These are phyloP conservation scores for Micrastur ruficollis DNA, from an alignment of 2,797 vertebrate genomes.

Conservation along the genomic window DNA sequence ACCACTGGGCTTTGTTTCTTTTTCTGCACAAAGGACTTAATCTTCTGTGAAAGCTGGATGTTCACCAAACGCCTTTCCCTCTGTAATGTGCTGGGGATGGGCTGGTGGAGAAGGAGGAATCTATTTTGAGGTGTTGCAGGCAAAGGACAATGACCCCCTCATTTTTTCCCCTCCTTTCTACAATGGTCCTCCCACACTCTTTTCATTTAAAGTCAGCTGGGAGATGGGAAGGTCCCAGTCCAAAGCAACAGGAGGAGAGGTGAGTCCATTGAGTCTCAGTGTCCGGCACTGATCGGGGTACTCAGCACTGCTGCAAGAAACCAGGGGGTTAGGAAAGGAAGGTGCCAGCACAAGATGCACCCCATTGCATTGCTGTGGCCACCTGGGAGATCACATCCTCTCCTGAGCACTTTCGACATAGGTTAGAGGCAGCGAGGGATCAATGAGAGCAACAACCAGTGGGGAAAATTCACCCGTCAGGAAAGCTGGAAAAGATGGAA, in stretches of 20 bases:
- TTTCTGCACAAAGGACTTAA: background rate
- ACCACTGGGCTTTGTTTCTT: background rate
- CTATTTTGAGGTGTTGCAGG: background rate
- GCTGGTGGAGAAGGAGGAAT: background rate
- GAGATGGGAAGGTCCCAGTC: background rate
- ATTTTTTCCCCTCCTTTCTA: background rate
- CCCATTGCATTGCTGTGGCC: accelerated
- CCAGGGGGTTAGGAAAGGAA: background rate
- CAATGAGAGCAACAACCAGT: background rate
- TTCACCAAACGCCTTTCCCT: background rate
- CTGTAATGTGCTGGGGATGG: background rate
- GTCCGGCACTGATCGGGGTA: accelerated
- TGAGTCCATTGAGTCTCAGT: background rate
- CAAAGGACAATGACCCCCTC: background rate
- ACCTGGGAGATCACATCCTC: background rate
- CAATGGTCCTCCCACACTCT: background rate
- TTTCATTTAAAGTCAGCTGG: background rate
- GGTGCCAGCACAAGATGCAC: background rate
- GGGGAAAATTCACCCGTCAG: background rate
- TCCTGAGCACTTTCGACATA: background rate
- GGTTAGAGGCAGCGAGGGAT: background rate
- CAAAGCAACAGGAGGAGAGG: background rate
- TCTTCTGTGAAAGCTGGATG: background rate
- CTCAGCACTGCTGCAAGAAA: background rate
- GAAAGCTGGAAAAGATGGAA: background rate